Conservation (phyloP, 2,888 invertebrate species). For the Sturmia bella region DNA sequence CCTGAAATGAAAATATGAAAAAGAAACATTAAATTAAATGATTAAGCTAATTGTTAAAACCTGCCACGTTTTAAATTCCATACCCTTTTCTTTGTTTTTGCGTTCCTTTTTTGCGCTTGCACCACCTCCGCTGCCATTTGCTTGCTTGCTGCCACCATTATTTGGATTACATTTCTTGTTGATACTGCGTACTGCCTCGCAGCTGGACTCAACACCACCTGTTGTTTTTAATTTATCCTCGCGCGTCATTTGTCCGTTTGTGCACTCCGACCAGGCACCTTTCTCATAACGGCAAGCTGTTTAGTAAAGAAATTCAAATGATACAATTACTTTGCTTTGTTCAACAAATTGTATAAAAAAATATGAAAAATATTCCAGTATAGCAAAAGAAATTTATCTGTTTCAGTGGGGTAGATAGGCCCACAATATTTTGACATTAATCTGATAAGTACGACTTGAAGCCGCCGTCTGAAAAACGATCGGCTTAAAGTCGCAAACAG, state of each 20-base stretch:
- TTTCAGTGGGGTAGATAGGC: too few relatives aligned
- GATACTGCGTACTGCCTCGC: conserved; percentile 89
- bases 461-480: too few relatives aligned
- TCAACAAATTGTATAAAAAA: too few relatives aligned
- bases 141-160: conserved; percentile 84
- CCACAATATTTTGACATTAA: too few relatives aligned
- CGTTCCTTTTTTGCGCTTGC: conserved; percentile 82
- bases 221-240: conserved; percentile 91
- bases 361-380: too few relatives aligned
- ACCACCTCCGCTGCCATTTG: conserved; percentile 90
- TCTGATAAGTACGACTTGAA: too few relatives aligned
- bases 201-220: conserved; percentile 82
- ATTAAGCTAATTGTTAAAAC: conserved; percentile 49
- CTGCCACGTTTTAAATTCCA: background rate
- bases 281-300: conserved; percentile 93
- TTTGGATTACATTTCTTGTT: conserved; percentile 92
- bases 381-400: too few relatives aligned
- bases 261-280: conserved; percentile 93
- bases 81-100: conserved; percentile 83
- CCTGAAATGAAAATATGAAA: conserved; percentile 42
- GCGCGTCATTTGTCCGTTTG: conserved; percentile 90
- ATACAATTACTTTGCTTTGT: too few relatives aligned
- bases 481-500: too few relatives aligned
- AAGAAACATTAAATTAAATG: conserved; percentile 5
- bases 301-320: background rate